Evolutionary conservation across 2,888 invertebrate genomes (phyloP).

Genomic region (Hartigia nigra): DNA sequence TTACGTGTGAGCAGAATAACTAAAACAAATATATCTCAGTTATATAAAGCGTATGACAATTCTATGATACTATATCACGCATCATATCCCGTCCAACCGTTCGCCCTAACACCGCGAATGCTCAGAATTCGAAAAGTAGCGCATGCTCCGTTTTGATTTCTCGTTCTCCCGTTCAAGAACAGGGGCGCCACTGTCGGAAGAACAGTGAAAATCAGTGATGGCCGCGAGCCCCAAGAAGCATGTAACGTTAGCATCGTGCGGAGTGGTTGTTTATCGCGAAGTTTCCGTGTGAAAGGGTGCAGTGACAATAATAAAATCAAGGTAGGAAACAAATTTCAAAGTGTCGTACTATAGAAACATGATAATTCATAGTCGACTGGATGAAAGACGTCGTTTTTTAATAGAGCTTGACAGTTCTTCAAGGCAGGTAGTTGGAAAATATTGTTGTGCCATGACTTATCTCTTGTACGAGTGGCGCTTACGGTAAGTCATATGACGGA

Average conservation of each 20-base stretch:
- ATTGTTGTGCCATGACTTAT: conserved; percentile 7
- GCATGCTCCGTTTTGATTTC: conserved; percentile 28
- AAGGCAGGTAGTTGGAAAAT: conserved; percentile 21
- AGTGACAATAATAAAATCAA: conserved; percentile 5
- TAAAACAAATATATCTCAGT: not conserved
- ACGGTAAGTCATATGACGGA: conserved; percentile 5
- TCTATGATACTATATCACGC: not conserved
- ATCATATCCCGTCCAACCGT: not conserved
- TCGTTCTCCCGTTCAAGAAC: conserved; percentile 32
- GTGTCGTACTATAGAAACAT: not conserved
- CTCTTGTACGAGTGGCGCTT: conserved; percentile 15
- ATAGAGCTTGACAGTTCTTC: conserved; percentile 29
- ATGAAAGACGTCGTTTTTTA: not conserved
- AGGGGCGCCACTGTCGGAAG: conserved; percentile 56
- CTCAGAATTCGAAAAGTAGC: not conserved
- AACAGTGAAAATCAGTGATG: conserved; percentile 49
- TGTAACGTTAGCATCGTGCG: conserved; percentile 38
- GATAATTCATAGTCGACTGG: not conserved
- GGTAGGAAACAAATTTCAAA: not conserved
- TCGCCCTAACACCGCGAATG: not conserved
- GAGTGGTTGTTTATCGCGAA: conserved; percentile 45
- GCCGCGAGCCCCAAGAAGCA: conserved; percentile 50
- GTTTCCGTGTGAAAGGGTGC: conserved; percentile 9
- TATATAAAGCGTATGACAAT: not conserved
- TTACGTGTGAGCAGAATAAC: not conserved